Evolutionary conservation across 2,888 invertebrate genomes (phyloP).

Genomic region (Arge pagana): DNA sequence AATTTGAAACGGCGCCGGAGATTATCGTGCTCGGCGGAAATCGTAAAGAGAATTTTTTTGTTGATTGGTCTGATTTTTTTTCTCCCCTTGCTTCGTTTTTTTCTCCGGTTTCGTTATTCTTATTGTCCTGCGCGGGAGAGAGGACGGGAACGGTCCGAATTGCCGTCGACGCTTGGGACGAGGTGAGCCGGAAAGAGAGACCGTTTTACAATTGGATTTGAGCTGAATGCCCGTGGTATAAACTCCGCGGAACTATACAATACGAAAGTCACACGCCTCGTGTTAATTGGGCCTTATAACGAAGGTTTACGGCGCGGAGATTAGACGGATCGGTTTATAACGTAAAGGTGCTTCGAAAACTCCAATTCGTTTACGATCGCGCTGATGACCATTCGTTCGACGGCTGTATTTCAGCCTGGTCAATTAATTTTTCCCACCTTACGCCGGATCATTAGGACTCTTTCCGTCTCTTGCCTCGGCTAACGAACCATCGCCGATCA

Average conservation of each 20-base stretch:
- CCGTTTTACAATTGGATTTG: no score
- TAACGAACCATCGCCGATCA: constrained; percentile 11
- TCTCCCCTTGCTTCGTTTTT: not conserved
- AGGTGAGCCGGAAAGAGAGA: no score
- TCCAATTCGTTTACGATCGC: constrained; percentile 48
- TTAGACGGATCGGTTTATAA: constrained; percentile 52
- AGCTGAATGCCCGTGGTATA: no score
- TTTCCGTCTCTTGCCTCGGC: no score
- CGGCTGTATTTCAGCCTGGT: constrained; percentile 21
- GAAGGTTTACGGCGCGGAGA: constrained; percentile 38
- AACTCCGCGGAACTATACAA: constrained; percentile 36
- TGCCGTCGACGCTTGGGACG: no score
- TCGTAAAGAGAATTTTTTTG: no score
- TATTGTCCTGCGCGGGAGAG: no score
- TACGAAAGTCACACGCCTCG: constrained; percentile 41
- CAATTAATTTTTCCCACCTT: constrained; percentile 27
- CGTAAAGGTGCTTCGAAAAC: constrained; percentile 36
- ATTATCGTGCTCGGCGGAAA: no score
- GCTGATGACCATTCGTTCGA: constrained; percentile 15
- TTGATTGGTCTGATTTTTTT: no score
- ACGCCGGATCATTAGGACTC: constrained; percentile 2
- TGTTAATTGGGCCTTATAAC: constrained; percentile 48
- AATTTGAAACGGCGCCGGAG: no score
- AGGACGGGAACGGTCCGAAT: no score
- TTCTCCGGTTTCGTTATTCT: no score